Evolutionary conservation across 2,113 vertebrate species (phyloP), one percentile per base, ranked within the genome.

Genomic region (Barbus barbus): DNA sequence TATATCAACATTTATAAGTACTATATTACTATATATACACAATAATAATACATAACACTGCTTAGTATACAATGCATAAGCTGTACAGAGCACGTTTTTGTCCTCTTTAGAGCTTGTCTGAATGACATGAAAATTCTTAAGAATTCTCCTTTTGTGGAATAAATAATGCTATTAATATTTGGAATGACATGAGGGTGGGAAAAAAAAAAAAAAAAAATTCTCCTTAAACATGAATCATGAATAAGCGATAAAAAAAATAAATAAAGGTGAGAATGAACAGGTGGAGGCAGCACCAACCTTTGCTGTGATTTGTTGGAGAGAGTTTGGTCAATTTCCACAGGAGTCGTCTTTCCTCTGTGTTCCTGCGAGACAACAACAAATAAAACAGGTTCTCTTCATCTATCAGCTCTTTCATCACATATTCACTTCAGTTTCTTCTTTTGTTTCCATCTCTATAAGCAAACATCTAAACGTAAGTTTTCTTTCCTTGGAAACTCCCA

Each of bases 291-390:
- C 14, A 58, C 36, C 89, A 89, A 98, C 97, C 97, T 94, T 95
- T 96, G 85, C 93, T 95, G 88, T 95, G 95, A 1, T 94, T 93
- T 61, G 95, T 93, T 0, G 94, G 92, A 0, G 94, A 96, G 8
- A 98, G 82, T 26, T 96, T 96, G 33, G 96, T 94, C 20, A 99
- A 94, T 86, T 95, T 96, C 97, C 97, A 98, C 60, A 96, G 93
- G 87, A 98, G 92, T 41, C 96, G 92, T 60, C 95, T 94, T 85
- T 98, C 97, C 44, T 97, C 96, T 31, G 96, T 88, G 73, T 96
- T 98, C 97, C 97, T 98, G 92, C 5, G 28, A 78, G 88, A 41
- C 22, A 48, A n/a, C n/a, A 48, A 69, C 38, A 38, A 9, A 41
- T 1, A 41, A 67, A 74, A n/a, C 28, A 41, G 11, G 4, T 24